Conservation (phyloP, 2,113 vertebrate genomes). For the Candoia aspera region DNA sequence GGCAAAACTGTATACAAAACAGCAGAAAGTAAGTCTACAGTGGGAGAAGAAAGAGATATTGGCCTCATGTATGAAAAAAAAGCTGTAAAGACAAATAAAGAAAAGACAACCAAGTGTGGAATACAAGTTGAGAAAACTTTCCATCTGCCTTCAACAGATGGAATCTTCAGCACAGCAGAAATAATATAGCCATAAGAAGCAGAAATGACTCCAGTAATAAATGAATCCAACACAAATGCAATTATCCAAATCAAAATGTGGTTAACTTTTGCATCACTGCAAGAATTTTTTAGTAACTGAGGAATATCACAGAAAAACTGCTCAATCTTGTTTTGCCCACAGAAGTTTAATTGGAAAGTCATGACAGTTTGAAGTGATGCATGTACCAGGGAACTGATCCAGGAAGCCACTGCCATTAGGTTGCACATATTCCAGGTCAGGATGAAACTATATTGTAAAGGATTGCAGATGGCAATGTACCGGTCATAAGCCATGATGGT, state of each 20-base stretch:
- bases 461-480: neutral
- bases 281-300: neutral
- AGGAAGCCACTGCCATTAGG: no score
- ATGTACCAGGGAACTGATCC: no score
- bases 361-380: no score
- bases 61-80: neutral
- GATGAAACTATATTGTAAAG: no score
- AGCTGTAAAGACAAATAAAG: neutral
- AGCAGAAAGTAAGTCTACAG: neutral
- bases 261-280: neutral
- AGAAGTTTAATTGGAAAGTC: neutral
- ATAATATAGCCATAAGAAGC: no score
- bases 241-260: neutral
- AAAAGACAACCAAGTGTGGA: neutral
- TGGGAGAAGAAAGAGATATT: neutral
- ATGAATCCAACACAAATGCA: neutral
- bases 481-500: constrained; percentile 13
- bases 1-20: no score
- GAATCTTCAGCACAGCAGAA: neutral
- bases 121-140: constrained; percentile 17
- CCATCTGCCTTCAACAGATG: neutral
- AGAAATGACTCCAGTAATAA: neutral
- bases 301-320: constrained; percentile 9
- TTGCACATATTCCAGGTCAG: no score
- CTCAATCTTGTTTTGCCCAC: neutral